Conservation (phyloP, 2,888 invertebrate species). For the Melangyna quadrimaculata region DNA sequence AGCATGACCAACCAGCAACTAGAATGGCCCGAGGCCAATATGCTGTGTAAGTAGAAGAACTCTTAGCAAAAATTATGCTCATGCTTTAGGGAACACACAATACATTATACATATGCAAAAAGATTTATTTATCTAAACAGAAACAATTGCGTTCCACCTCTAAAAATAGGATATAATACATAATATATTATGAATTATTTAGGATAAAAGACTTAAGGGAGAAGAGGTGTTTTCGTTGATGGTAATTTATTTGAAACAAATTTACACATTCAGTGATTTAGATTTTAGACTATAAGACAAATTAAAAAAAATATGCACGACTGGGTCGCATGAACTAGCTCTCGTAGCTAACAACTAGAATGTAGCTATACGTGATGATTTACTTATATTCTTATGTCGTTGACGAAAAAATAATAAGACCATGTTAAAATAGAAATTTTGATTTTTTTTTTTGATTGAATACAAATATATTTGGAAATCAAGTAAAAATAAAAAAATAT, state of each 20-base stretch:
- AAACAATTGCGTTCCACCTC: slow-evolving; percentile 4
- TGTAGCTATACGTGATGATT: too few relatives aligned
- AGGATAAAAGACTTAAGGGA: not conserved
- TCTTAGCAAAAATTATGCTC: not conserved
- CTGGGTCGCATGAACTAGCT: too few relatives aligned
- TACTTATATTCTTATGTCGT: too few relatives aligned
- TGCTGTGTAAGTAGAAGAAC: slow-evolving; percentile 27
- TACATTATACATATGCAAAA: not conserved
- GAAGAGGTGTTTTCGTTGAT: not conserved
- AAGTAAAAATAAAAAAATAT: too few relatives aligned
- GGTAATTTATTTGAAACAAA: not conserved
- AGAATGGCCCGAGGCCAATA: slow-evolving; percentile 33
- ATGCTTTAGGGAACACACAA: not conserved
- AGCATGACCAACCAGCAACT: slow-evolving; percentile 29
- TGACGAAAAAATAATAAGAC: too few relatives aligned
- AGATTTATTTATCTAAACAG: not conserved
- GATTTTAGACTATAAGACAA: not conserved
- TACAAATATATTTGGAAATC: too few relatives aligned
- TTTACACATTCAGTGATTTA: not conserved
- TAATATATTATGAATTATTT: not conserved
- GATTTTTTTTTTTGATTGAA: too few relatives aligned
- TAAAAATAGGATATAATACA: not conserved
- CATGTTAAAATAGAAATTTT: too few relatives aligned
- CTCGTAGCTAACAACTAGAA: too few relatives aligned
- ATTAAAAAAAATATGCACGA: too few relatives aligned